These are phyloP conservation scores for cat (Felis catus) DNA, from an alignment of 2,113 vertebrate genomes.

Conservation along the genomic window F.catus_Fca126_mat1.0 CM031412.1:214015501-214016000, in stretches of 20 bases:
- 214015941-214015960: constrained; percentile 81
- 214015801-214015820: constrained; percentile 44
- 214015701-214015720: not conserved
- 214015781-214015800: constrained; percentile 59
- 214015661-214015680: not conserved
- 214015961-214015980: constrained; percentile 86
- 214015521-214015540: not conserved
- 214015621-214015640: not conserved
- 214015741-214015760: not conserved
- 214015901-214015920: constrained; percentile 56
- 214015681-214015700: not conserved
- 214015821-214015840: not conserved
- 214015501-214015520: not conserved
- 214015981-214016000: constrained; percentile 83
- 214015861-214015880: not conserved
- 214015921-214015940: constrained; percentile 80
- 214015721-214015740: not conserved
- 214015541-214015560: not conserved
- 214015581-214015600: not conserved
- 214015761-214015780: not conserved
- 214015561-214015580: not conserved
- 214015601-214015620: not conserved
- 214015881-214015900: constrained; percentile 67
- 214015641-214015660: not conserved
- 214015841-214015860: not conserved